Evolutionary conservation across 2,888 invertebrate genomes (phyloP).

Genomic region (Auanema sp.): DNA sequence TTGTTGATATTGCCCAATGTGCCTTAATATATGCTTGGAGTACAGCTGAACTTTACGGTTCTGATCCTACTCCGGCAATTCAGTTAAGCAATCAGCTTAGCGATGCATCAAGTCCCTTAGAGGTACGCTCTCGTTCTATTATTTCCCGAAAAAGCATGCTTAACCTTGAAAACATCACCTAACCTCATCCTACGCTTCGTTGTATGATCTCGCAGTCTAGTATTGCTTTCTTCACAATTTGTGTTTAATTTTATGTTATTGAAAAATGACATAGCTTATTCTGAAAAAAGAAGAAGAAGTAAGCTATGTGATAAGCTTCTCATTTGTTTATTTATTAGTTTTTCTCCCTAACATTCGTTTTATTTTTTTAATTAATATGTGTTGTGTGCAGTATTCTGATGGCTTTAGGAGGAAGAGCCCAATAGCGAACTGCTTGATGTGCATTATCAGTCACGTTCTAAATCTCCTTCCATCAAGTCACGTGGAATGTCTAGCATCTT

Average conservation of each 20-base stretch:
- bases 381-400: conserved; percentile 2
- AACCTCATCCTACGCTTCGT: no score
- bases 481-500: conserved; percentile 32
- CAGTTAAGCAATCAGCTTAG: conserved; percentile 37
- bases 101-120: conserved; percentile 37
- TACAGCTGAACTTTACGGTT: conserved; percentile 52
- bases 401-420: conserved; percentile 1
- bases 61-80: conserved; percentile 51
- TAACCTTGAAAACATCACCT: no score
- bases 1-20: conserved; percentile 50
- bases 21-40: conserved; percentile 59
- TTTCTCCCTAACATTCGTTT: not conserved
- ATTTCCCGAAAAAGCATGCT: no score
- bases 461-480: conserved; percentile 18
- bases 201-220: not conserved
- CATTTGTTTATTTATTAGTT: conserved; percentile 2
- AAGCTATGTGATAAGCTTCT: no score
- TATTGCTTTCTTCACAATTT: not conserved
- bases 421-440: not conserved
- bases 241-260: no score
- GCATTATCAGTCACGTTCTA: not conserved
- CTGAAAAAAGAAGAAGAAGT: no score
- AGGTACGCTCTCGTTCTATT: conserved; percentile 21
- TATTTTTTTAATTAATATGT: not conserved
- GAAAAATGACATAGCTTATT: no score